A percentile compares a stretch with the other conserved stretches of the same genome.
Conservation (phyloP, 2,888 invertebrate species). For the Trachelus iudaicus region DNA sequence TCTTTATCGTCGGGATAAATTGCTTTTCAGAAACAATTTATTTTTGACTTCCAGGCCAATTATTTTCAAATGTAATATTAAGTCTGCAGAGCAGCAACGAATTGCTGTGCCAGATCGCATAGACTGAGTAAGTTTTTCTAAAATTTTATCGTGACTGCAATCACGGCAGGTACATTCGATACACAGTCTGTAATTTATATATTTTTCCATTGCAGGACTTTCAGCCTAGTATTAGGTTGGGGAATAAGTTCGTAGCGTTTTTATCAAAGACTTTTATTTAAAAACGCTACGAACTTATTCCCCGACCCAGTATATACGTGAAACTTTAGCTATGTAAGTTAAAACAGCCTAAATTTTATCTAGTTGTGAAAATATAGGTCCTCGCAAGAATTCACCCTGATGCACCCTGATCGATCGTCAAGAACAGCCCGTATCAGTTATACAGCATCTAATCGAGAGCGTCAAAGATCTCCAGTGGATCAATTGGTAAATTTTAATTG, state of each 20-base stretch:
- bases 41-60: background rate
- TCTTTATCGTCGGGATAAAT: background rate
- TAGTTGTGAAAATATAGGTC: background rate
- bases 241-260: too few species aligned
- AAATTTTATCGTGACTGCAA: background rate
- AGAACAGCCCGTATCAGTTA: background rate
- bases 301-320: background rate
- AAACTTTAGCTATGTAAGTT: background rate
- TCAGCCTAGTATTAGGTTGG: background rate
- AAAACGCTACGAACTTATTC: too few species aligned
- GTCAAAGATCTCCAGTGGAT: background rate
- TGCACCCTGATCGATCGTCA: background rate
- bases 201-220: background rate
- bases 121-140: background rate
- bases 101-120: background rate
- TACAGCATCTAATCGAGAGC: background rate
- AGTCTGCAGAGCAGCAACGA: background rate
- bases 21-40: background rate
- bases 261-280: too few species aligned
- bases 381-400: background rate
- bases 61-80: background rate
- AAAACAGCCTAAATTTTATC: background rate
- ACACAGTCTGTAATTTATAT: background rate
- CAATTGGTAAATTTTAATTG: background rate
- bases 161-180: background rate